A percentile compares a stretch with the other conserved stretches of the same genome.
Conservation (phyloP, 2,888 invertebrate genomes). For the Acanthosoma haemorrhoidale region DNA sequence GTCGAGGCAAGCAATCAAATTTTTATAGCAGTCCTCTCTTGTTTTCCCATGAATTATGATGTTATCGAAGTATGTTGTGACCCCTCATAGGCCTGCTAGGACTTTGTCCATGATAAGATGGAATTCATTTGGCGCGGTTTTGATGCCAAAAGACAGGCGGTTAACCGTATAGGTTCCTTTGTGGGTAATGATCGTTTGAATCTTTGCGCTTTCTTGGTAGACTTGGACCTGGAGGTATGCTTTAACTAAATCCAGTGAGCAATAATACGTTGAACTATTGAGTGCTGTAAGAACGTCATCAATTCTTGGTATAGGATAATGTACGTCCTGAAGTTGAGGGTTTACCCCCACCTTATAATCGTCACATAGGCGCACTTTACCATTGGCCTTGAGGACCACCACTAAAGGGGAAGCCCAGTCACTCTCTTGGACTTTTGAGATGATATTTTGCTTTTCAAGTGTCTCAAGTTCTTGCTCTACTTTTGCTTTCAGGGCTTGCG, state of each 20-base stretch:
- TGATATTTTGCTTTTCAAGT: constrained; percentile 32
- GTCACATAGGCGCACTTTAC: constrained; percentile 33
- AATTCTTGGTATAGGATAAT: constrained; percentile 38
- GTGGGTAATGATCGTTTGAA: constrained; percentile 33
- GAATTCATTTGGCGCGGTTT: too few species aligned
- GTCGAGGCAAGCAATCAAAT: too few species aligned
- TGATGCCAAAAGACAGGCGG: constrained; percentile 8
- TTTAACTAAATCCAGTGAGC: constrained; percentile 37
- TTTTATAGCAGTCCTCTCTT: too few species aligned
- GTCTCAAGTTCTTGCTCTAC: constrained; percentile 33
- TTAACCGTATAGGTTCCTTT: constrained; percentile 22
- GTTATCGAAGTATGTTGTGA: neutral
- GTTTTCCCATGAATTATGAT: neutral
- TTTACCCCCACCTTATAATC: constrained; percentile 42
- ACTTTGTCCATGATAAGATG: too few species aligned
- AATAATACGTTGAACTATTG: constrained; percentile 34
- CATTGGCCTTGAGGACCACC: too few species aligned
- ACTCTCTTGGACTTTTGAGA: constrained; percentile 19
- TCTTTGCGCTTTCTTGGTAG: constrained; percentile 22
- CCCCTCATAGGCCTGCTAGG: too few species aligned
- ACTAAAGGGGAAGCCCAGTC: too few species aligned
- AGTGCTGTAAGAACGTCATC: constrained; percentile 35
- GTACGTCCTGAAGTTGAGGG: constrained; percentile 36
- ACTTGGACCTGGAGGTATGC: constrained; percentile 37
- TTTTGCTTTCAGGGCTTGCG: constrained; percentile 30